These are phyloP conservation scores for Synodontis membranacea DNA, from an alignment of 2,113 vertebrate genomes.

Conservation along the genomic window DNA sequence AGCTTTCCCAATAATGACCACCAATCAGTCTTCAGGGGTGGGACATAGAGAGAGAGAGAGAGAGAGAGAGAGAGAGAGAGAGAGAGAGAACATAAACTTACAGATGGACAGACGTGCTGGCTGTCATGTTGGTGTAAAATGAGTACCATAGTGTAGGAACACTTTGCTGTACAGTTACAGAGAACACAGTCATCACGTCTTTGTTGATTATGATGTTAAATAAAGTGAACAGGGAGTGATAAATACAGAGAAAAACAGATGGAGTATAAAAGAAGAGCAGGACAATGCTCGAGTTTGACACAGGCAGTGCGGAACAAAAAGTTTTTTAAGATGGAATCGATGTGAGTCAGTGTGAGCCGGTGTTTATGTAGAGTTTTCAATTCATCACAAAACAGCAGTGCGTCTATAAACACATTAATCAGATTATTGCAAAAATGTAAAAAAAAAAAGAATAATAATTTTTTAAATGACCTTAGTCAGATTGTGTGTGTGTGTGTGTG, in stretches of 20 bases:
- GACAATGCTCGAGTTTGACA: no score
- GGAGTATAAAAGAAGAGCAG: no score
- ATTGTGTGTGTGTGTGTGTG: no score
- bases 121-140: no score
- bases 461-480: no score
- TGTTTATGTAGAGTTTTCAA: background rate
- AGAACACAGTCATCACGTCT: background rate
- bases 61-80: background rate
- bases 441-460: no score
- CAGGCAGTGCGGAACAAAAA: background rate
- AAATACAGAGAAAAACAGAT: background rate
- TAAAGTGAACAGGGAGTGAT: background rate
- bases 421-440: background rate
- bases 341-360: background rate
- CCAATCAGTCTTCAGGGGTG: background rate
- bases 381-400: background rate
- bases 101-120: no score
- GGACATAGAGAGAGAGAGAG: background rate
- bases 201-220: background rate
- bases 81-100: no score
- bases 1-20: background rate
- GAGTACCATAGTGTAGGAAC: no score
- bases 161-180: no score
- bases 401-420: background rate
- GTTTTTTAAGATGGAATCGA: background rate